These are phyloP conservation scores for Diloba caeruleocephala DNA, from an alignment of 2,888 invertebrate species.

Conservation along the genomic window DNA sequence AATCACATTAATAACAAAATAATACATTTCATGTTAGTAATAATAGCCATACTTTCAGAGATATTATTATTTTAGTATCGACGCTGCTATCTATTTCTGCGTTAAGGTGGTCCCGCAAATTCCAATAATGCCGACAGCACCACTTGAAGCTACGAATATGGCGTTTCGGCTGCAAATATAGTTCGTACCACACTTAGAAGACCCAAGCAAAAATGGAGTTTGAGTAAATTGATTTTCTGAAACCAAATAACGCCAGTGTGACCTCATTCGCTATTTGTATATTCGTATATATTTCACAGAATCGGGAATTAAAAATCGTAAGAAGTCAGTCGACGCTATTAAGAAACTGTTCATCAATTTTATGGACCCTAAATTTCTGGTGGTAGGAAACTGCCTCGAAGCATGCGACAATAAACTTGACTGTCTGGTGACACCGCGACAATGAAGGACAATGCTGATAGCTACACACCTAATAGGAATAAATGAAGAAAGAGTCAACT, in stretches of 20 bases:
- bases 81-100: constrained; percentile 47
- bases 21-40: constrained; percentile 26
- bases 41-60: constrained; percentile 23
- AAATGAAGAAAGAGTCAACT: constrained; percentile 59
- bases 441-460: constrained; percentile 73
- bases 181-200: constrained; percentile 69
- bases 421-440: constrained; percentile 78
- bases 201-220: constrained; percentile 70
- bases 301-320: constrained; percentile 61
- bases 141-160: constrained; percentile 71
- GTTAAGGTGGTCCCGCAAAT: constrained; percentile 62
- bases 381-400: constrained; percentile 78
- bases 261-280: constrained; percentile 51
- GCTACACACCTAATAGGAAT: constrained; percentile 66
- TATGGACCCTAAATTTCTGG: constrained; percentile 84
- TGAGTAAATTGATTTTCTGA: constrained; percentile 71
- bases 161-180: constrained; percentile 75
- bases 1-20: constrained; percentile 4
- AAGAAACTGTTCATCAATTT: constrained; percentile 85
- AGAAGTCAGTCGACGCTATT: constrained; percentile 73
- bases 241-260: constrained; percentile 51
- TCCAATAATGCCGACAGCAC: constrained; percentile 74
- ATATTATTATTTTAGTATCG: constrained; percentile 49
- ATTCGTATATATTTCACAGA: constrained; percentile 49
- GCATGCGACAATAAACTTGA: constrained; percentile 83